Evolutionary conservation across 2,113 vertebrate species (phyloP).

Genomic region (Nerophis lumbriciformis): DNA sequence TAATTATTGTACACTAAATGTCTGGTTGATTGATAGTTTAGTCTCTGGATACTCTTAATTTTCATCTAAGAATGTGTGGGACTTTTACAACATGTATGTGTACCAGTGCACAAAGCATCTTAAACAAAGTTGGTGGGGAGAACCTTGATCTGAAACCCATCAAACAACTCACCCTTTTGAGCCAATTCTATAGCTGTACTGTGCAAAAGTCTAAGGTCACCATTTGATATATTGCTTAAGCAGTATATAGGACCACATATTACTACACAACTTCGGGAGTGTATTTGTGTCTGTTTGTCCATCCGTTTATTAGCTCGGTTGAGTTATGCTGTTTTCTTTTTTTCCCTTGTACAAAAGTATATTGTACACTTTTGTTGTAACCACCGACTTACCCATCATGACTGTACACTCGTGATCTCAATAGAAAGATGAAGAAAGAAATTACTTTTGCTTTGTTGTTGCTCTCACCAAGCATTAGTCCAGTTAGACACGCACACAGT

Average conservation of each 20-base stretch:
- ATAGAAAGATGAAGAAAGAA: constrained; percentile 6
- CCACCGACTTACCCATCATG: constrained; percentile 1
- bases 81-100: neutral
- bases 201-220: too few relatives aligned
- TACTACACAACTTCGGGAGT: too few relatives aligned
- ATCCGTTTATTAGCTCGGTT: too few relatives aligned
- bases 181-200: neutral
- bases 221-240: too few relatives aligned
- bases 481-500: neutral
- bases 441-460: neutral
- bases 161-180: neutral
- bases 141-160: neutral
- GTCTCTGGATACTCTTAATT: too few relatives aligned
- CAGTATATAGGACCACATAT: too few relatives aligned
- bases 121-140: neutral
- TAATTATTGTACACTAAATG: too few relatives aligned
- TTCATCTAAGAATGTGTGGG: too few relatives aligned
- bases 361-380: neutral
- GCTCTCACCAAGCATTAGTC: neutral
- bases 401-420: constrained; percentile 1
- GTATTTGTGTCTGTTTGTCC: too few relatives aligned
- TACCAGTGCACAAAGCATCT: neutral
- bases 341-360: neutral
- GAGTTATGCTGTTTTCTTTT: neutral
- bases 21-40: too few relatives aligned